Evolutionary conservation across 1,140 invertebrate species (phyloP).

Genomic region (Myzus persicae): DNA sequence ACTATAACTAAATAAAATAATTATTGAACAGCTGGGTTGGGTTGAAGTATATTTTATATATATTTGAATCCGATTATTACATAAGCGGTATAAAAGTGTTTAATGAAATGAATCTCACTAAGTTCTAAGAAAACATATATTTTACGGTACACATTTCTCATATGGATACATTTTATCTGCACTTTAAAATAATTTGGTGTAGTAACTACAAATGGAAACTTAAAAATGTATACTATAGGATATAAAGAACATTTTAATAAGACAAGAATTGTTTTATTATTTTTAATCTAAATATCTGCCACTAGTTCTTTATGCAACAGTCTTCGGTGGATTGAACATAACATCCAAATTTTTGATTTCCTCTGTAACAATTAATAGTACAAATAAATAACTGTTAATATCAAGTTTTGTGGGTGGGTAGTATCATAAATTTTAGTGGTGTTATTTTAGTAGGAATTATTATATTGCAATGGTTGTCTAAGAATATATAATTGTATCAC

Average conservation of each 20-base stretch:
- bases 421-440: background rate
- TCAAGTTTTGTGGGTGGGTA: background rate
- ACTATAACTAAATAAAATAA: background rate
- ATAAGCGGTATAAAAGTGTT: background rate
- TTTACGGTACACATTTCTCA: background rate
- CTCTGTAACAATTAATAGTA: background rate
- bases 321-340: conserved; percentile 16
- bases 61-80: background rate
- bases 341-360: background rate
- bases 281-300: background rate
- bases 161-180: background rate
- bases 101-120: background rate
- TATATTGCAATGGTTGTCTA: background rate
- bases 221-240: background rate
- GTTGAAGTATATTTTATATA: background rate
- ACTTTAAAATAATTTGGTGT: background rate
- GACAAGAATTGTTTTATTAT: background rate
- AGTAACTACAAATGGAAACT: background rate
- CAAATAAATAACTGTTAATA: background rate
- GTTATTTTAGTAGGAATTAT: background rate
- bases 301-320: background rate
- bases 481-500: background rate
- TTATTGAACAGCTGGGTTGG: background rate
- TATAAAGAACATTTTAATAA: background rate
- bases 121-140: background rate